phyloP scores from a whole-genome alignment of 2,888 invertebrate species.

The Napeogenes inachia region DNA sequence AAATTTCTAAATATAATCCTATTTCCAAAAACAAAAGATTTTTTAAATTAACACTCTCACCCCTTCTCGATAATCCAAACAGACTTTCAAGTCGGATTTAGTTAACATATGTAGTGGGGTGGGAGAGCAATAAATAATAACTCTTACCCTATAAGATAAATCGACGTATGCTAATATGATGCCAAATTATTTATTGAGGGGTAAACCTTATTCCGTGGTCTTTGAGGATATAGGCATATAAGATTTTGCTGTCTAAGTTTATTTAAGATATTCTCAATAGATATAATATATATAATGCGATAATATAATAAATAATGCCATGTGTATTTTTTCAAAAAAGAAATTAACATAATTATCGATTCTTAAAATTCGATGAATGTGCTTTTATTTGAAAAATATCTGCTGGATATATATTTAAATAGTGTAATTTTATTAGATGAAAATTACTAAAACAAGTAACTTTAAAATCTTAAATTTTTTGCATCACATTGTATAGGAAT shows the following conservation, averaged over 20 bases:
- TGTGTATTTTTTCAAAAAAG: too few species aligned
- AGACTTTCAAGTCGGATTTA: constrained; percentile 49
- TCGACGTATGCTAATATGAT: constrained; percentile 74
- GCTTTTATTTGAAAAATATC: too few species aligned
- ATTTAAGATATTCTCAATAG: neutral
- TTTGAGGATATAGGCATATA: constrained; percentile 5
- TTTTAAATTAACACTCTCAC: constrained; percentile 13
- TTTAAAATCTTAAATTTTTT: too few species aligned
- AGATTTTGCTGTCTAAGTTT: neutral
- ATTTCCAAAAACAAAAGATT: neutral
- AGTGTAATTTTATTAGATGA: too few species aligned
- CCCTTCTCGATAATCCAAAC: constrained; percentile 20
- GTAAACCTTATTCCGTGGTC: constrained; percentile 37
- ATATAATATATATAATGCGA: too few species aligned
- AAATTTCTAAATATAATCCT: too few species aligned
- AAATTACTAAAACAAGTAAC: too few species aligned
- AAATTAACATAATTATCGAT: too few species aligned
- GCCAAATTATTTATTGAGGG: constrained; percentile 76
- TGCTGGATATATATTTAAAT: too few species aligned
- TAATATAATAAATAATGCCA: too few species aligned
- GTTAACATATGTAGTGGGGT: constrained; percentile 68
- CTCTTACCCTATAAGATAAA: constrained; percentile 68
- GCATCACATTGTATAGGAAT: neutral
- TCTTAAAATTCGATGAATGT: neutral
- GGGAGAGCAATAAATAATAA: constrained; percentile 69